phyloP scores from a whole-genome alignment of 1,140 invertebrate genomes.

The Drosophila elegans region DNA sequence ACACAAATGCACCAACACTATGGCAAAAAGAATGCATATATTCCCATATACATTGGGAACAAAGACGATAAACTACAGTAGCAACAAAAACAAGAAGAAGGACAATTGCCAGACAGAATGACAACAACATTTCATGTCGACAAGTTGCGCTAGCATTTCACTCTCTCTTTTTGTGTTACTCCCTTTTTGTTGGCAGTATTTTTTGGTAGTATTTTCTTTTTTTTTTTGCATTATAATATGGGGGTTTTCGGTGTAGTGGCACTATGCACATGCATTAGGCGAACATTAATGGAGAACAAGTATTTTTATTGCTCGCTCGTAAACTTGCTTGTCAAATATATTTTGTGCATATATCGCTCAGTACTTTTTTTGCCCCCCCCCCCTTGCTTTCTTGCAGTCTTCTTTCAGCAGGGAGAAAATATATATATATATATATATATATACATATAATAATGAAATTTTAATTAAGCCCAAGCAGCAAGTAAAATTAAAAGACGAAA shows the following conservation, averaged over 20 bases:
- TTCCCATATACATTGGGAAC: constrained; percentile 5
- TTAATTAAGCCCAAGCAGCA: constrained; percentile 74
- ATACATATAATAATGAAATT: constrained; percentile 71
- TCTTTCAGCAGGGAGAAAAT: constrained; percentile 34
- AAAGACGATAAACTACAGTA: constrained; percentile 57
- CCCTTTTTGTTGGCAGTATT: constrained; percentile 6
- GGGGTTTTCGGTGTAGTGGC: not conserved
- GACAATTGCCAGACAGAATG: constrained; percentile 61
- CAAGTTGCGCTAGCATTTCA: constrained; percentile 74
- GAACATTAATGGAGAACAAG: constrained; percentile 56
- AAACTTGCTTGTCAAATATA: constrained; percentile 80
- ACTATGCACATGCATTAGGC: constrained; percentile 36
- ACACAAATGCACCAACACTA: constrained; percentile 22
- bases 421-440: constrained; percentile 18
- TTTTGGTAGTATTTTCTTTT: constrained; percentile 10
- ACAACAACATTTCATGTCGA: constrained; percentile 82
- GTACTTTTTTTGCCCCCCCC: not conserved
- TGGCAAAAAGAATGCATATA: not conserved
- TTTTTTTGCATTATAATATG: constrained; percentile 31
- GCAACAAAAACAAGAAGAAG: constrained; percentile 36
- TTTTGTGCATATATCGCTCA: constrained; percentile 60
- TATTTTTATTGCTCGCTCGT: constrained; percentile 76
- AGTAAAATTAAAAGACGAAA: constrained; percentile 65
- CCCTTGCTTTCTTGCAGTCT: not conserved
- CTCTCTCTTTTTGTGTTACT: constrained; percentile 14